Base-by-base conservation (phyloP, 2,113 vertebrate genomes). In the Apeltes quadracus region DNA sequence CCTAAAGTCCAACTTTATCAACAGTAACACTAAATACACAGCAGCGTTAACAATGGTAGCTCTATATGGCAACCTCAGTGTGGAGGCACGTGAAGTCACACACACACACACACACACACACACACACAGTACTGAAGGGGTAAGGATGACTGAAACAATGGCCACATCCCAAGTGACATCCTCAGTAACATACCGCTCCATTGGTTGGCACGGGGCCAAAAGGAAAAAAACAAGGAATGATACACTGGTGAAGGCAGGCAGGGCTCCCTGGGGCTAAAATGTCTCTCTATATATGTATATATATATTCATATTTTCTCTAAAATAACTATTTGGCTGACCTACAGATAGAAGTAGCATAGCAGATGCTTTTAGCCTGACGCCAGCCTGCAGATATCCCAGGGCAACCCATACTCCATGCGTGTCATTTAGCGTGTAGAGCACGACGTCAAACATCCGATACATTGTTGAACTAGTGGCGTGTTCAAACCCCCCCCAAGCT, bases 11-110 rank as follows among this genome's bases (percentile, higher is more conserved):
- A 14, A 61, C 83, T n/a, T 18, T 48, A 54, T 62, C 50, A 74
- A 76, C 36, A 72, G 69, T 72, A 83, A 83, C 89, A 90, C 57
- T 92, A 91, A 91, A 89, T 89, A 90, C 62, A 82, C 59, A 72
- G 65, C 22, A 71, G 78, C 65, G 77, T 73, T 78, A 86, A 72
- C 82, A 88, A 89, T 86, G 81, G 83, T 76, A 71, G 62, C 66
- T 78, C 69, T 64, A 29, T 74, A 27, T 58, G 69, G 20, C 59
- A 68, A 62, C 55, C 61, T 79, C 72, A 79, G 67, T 63, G 51
- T 75, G 51, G 61, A 72, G 72, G 63, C 70, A 71, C 68, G 76
- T 75, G 65, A 61, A 67, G 64, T 53, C 61, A 61, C 48, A 50
- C 70, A 82, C 65, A 67, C 38, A 5, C n/a, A 34, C 32, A 34